phyloP scores from a whole-genome alignment of 1,140 invertebrate species.

The Bombus pyrosoma region DNA sequence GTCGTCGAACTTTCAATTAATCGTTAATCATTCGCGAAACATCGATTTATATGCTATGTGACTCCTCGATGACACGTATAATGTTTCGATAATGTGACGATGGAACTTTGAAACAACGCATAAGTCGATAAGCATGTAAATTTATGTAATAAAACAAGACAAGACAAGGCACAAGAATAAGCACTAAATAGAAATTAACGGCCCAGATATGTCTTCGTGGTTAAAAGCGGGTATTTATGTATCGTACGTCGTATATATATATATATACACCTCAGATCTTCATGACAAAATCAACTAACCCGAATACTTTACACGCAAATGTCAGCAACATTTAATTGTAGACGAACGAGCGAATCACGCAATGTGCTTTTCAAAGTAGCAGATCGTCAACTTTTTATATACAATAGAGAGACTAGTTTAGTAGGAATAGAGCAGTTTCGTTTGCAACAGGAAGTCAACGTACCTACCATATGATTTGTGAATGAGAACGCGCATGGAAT shows the following conservation, averaged over 20 bases:
- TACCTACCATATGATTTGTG: not conserved
- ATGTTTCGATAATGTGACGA: not conserved
- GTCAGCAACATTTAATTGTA: not conserved
- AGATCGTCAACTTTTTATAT: not conserved
- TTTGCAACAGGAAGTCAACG: not conserved
- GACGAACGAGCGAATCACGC: too few species aligned
- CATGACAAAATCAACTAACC: not conserved
- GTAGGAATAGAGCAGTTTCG: not conserved
- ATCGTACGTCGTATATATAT: not conserved
- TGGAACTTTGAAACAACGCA: not conserved
- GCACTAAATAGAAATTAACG: not conserved
- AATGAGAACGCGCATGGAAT: slow-evolving; percentile 17
- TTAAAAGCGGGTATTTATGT: not conserved
- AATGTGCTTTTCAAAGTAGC: not conserved
- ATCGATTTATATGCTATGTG: not conserved
- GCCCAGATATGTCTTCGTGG: too few species aligned
- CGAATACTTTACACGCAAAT: not conserved
- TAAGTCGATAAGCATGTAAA: not conserved
- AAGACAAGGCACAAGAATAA: not conserved
- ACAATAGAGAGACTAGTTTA: not conserved
- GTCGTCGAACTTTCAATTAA: not conserved
- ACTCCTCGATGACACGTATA: not conserved
- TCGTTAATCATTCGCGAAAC: not conserved
- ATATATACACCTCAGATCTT: not conserved
- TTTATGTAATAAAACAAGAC: not conserved